Evolutionary conservation across 1,140 invertebrate species (phyloP), one percentile per base, ranked within the genome.

Genomic region (Globodera ellingtonae): DNA sequence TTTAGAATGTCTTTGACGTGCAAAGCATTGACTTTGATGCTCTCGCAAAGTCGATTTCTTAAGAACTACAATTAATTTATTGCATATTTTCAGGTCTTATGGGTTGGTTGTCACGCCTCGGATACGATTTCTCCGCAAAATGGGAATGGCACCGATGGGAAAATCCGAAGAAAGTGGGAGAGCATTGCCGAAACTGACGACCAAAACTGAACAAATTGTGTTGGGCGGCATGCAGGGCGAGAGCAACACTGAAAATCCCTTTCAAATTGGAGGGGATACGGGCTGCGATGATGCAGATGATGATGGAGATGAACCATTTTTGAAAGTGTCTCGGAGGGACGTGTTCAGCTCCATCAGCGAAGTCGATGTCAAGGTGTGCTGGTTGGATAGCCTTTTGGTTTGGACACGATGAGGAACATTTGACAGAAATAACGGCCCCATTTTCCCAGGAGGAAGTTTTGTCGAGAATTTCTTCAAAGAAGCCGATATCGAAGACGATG

Each of bases 21-120:
- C 52, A 87, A 15, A 72, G 75, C 65, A 88, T 89, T 44, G 82
- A 89, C 74, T 89, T 88, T 56, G 76, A 82, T 13, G 85, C 79
- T 18, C 67, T 86, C 10, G 76, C 85, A 18, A 70, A 47, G 84
- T 84, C 52, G 82, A 8, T 8, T 73, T 73, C 46, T 24, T 52
- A 35, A 35, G 3, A 35, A 35, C 35, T 2, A 35, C 35, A 35
- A 35, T 35, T 35, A 35, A 35, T 35, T 35, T 35, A 35, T 2
- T 35, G 0, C 35, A 35, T 35, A 35, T 78, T 81, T 81, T 70
- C 8, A 85, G 85, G 46, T 89, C 87, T 21, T 89, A 87, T 73
- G 87, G 87, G 59, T 69, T 89, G 15, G 76, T 86, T 9, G 65
- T 85, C 21, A 84, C 87, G 44, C 89, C 89, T 67, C 74, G 87